phyloP scores from a whole-genome alignment of 2,797 vertebrate genomes.

The Epinephelus malabaricus region DNA sequence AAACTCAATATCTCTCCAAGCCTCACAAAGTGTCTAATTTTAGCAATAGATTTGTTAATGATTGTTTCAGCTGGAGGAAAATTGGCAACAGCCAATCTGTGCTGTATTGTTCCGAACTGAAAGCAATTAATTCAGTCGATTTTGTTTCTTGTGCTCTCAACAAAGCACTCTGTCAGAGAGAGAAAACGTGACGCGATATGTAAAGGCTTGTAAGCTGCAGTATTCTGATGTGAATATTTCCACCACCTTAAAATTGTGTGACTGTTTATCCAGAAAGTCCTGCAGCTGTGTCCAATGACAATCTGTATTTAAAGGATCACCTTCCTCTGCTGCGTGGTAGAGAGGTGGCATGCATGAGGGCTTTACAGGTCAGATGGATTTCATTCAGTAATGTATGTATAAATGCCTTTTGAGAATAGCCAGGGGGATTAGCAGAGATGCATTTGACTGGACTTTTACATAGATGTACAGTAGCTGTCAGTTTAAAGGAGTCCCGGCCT shows the following conservation, averaged over 20 bases:
- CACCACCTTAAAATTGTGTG: neutral
- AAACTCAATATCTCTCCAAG: neutral
- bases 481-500: neutral
- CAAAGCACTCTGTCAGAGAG: neutral
- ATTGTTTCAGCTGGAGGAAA: neutral
- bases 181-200: neutral
- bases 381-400: conserved; percentile 69
- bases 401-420: conserved; percentile 57
- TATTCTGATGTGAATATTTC: neutral
- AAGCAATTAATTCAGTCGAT: neutral
- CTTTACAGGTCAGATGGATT: conserved; percentile 68
- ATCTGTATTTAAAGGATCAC: conserved; percentile 21
- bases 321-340: conserved; percentile 20
- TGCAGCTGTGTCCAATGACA: conserved; percentile 7
- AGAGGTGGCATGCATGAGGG: conserved; percentile 41
- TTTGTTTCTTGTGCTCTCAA: neutral
- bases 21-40: neutral
- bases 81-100: neutral
- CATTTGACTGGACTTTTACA: conserved; percentile 32
- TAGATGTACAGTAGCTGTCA: conserved; percentile 8
- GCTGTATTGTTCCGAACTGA: neutral
- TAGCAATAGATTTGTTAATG: neutral
- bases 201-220: no score
- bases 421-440: conserved; percentile 62
- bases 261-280: conserved; percentile 9